Base-by-base conservation (phyloP, 1,140 invertebrate genomes). In the Nilaparvata lugens region DNA sequence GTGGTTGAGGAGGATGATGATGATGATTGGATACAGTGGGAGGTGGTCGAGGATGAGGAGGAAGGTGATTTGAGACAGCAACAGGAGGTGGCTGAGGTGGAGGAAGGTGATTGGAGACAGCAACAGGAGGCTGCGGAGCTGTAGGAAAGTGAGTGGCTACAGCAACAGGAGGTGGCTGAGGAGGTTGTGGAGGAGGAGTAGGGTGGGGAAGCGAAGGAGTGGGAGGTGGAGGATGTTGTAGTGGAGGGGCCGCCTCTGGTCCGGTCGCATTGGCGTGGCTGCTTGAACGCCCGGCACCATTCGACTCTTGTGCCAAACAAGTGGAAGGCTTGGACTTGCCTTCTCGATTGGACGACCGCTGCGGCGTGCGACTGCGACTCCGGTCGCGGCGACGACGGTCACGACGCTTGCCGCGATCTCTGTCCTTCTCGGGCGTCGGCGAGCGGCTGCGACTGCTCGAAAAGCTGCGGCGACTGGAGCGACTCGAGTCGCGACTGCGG, bases 331-430 rank as follows among this genome's bases (percentile, higher is more conserved):
- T 16, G 19, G 21, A 35, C 54, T 31, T 16, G 28, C 28, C 21
- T 56, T 28, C 19, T 35, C 31, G 7, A 11, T 35, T 35, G 42
- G 56, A 58, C 25, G 16, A 31, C 4, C 48, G 53, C 18, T 52
- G 38, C 38, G 58, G 40, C 19, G 43, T 19, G 4, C 43, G 51
- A 51, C 56, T 42, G 21, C 42, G 45, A 21, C 35, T 25, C 3
- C 38, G 56, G 3, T 43, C 45, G 31, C 56, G n/a, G n/a, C 38
- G 21, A 58, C 43, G 56, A n/a, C 56, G 52, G 52, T 53, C 19
- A 21, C 52, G 54, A 11, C 54, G 19, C 21, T 40, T 56, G 25
- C 23, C 4, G 4, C 23, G 24, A 21, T 53, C 45, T 24, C 45
- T 51, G 31, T 35, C 31, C 31, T 28, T 28, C 9, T 28, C 28